phyloP scores from a whole-genome alignment of 92 coral and sea anemone genomes.

The Porites evermanni region DNA sequence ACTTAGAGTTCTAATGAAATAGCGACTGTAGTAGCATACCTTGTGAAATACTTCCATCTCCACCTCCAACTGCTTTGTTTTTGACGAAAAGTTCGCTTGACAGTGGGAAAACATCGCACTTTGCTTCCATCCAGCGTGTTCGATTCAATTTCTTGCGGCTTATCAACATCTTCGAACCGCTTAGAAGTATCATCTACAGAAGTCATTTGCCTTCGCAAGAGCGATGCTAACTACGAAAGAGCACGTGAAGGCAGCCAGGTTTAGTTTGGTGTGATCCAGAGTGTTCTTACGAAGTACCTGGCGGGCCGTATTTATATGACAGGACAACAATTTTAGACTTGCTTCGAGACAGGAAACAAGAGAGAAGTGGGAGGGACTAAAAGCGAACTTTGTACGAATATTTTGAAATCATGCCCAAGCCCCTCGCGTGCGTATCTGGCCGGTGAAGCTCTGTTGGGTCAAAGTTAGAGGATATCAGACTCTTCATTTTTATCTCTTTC shows the following conservation, averaged over 20 bases:
- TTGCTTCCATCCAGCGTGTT: constrained; percentile 28
- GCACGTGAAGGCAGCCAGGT: constrained; percentile 22
- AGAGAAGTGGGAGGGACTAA: constrained; percentile 18
- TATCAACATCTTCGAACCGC: background rate
- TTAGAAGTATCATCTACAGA: constrained; percentile 22
- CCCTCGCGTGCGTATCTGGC: constrained; percentile 16
- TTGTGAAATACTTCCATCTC: constrained; percentile 86
- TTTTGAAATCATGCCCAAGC: constrained; percentile 32
- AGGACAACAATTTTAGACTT: background rate
- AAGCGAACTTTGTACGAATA: constrained; percentile 45
- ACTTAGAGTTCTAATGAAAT: background rate
- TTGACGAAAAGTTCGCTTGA: constrained; percentile 67
- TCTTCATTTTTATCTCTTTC: background rate
- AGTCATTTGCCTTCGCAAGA: constrained; percentile 33
- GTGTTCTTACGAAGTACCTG: background rate
- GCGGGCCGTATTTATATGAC: background rate
- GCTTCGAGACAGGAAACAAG: background rate
- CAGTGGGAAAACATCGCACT: constrained; percentile 46
- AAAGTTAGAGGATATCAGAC: background rate
- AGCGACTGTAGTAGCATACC: constrained; percentile 58
- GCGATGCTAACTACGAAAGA: constrained; percentile 7
- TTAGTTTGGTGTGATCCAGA: constrained; percentile 21
- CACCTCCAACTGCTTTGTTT: constrained; percentile 67
- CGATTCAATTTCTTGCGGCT: constrained; percentile 20
- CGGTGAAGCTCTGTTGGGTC: background rate